phyloP scores from a whole-genome alignment of 2,888 invertebrate genomes.

The Gisinianus flammeolus region DNA sequence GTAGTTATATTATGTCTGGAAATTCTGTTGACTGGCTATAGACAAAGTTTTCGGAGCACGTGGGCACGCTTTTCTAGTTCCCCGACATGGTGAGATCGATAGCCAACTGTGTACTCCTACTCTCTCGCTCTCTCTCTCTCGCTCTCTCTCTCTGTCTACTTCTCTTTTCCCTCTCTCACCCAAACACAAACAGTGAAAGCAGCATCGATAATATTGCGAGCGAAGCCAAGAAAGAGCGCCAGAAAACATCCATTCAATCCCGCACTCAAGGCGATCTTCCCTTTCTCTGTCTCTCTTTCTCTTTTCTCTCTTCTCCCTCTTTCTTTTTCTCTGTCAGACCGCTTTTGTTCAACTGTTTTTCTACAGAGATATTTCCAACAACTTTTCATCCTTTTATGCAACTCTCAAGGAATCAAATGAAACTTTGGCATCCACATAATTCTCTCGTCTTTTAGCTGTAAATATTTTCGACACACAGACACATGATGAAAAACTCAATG shows the following conservation, averaged over 20 bases:
- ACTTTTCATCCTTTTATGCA: background rate
- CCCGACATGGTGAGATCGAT: slow-evolving; percentile 27
- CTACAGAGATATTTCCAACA: background rate
- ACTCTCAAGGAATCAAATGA: no score
- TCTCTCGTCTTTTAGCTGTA: no score
- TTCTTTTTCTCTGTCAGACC: background rate
- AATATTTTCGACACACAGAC: no score
- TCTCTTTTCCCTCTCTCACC: slow-evolving; percentile 4
- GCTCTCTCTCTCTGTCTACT: slow-evolving; percentile 8
- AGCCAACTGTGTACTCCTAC: slow-evolving; percentile 22
- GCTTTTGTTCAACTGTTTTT: background rate
- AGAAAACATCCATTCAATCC: slow-evolving; percentile 26
- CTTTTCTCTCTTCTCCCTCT: background rate
- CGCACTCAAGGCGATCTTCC: slow-evolving; percentile 2
- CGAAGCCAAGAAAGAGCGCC: background rate
- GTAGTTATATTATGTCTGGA: background rate
- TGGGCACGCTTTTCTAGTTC: slow-evolving; percentile 27
- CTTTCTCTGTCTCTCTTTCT: background rate
- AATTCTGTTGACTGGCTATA: background rate
- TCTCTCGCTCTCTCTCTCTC: slow-evolving; percentile 13
- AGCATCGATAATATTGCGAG: slow-evolving; percentile 7
- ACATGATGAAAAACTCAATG: no score
- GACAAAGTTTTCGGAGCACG: background rate
- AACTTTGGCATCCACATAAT: no score
- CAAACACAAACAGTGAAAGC: slow-evolving; percentile 11